Percentiles rank a stretch among this genome's conserved stretches.
phyloP scores from a whole-genome alignment of 2,888 invertebrate genomes.

The Cacoxenus indagator region DNA sequence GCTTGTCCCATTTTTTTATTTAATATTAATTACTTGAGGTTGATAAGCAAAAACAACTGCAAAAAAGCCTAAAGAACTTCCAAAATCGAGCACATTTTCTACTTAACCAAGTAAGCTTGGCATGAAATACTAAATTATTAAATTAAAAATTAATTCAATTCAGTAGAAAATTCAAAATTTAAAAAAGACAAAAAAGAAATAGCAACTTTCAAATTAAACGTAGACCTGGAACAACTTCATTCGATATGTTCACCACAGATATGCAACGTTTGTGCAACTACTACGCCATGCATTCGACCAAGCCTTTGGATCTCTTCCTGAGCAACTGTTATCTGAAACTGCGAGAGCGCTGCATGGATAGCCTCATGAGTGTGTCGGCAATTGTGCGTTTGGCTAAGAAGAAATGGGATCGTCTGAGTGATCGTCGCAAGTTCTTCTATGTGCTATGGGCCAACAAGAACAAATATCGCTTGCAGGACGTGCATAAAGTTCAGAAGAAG shows the following conservation, averaged over 20 bases:
- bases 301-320: constrained; percentile 2
- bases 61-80: not conserved
- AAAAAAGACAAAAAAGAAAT: not conserved
- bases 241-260: constrained; percentile 6
- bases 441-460: constrained; percentile 15
- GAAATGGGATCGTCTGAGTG: constrained; percentile 6
- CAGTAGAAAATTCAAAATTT: no score
- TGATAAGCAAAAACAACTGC: constrained; percentile 1
- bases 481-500: not conserved
- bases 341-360: not conserved
- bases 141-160: no score
- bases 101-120: not conserved
- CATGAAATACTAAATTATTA: not conserved
- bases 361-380: not conserved
- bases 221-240: not conserved
- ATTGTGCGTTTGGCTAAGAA: not conserved
- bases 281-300: constrained; percentile 1
- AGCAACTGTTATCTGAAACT: not conserved
- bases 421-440: constrained; percentile 14
- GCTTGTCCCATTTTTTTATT: not conserved
- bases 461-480: not conserved
- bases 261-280: not conserved
- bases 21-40: not conserved
- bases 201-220: not conserved
- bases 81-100: not conserved